Base-by-base conservation (phyloP, 2,113 vertebrate genomes). In the Octodon degus region DNA sequence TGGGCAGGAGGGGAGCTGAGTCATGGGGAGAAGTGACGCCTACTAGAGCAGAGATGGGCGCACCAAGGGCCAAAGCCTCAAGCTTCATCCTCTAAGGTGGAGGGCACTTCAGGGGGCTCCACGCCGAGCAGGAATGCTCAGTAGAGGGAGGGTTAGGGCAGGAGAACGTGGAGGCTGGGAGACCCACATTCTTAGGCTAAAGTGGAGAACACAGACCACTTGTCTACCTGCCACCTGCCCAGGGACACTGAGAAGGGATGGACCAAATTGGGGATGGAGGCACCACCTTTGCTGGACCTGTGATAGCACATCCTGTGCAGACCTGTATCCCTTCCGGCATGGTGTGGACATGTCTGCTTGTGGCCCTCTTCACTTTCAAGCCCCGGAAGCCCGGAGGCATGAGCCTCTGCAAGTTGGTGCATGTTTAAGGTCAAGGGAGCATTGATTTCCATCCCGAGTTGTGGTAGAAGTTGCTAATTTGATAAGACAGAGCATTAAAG, bases 381-480 rank as follows among this genome's bases (percentile, higher is more conserved):
- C 32, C 93, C 2, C 0, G 0, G 62, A 95, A 94, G 97, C 91
- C 74, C 88, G 0, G 0, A 86, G 85, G 91, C 95, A 95, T 7
- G 58, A 70, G 7, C 40, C 5, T 68, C 93, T 97, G 95, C 95
- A 95, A 96, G 91, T 76, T 89, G 32, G 65, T 70, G 77, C 20
- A 7, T 91, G 25, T 96, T 97, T 91, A 89, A 97, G 95, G 92
- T 96, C 79, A 94, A 93, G 74, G 95, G 47, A 97, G 27, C 93
- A 72, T 93, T 65, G 88, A 97, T 94, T 97, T 97, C 89, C 0
- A 22, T 87, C 87, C 90, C 80, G 92, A 97, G 91, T 92, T 83
- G 96, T 97, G 95, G 92, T 81, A 58, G 95, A 96, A 98, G 97
- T 96, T 86, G 92, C 96, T 98, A 93, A 98, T 95, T 82, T 95